Base-by-base conservation (phyloP, 2,797 vertebrate species). In the Artibeus jamaicensis region DNA sequence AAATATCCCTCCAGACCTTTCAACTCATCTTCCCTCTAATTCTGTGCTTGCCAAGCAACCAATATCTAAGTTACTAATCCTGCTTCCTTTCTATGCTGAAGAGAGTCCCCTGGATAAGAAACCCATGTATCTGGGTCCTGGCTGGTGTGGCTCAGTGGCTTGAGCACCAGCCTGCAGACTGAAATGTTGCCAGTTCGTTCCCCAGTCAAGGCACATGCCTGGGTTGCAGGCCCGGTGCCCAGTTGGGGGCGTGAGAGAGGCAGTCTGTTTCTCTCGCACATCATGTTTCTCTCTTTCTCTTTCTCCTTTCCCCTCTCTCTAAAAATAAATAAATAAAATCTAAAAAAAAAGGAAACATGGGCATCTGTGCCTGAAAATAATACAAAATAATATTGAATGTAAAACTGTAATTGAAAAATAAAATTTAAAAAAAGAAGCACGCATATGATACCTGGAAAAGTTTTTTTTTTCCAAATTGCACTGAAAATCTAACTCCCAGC, bases 81-180 rank as follows among this genome's bases (percentile, higher is more conserved):
- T 85, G 50, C 55, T 95, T 93, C 71, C 86, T 86, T 93, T 92
- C 42, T 46, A 62, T 93, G 44, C 37, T 82, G 5, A 87, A 89
- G 73, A 88, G 21, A 71, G 26, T 34, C 74, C 24, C 34, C 39
- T 65, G 70, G 59, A 73, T 85, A 82, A 94, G 57, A 90, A 86
- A 37, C 34, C 7, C 0, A 12, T 9, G 42, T 24, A 39, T 42
- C 55, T 86, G 18, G 59, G 26, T 32, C 26, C 59, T 32, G 32
- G 32, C 62, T 62, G 59, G 11, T 62, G 29, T 62, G 57, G 59
- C 59, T 62, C 59, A 62, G 59, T 32, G 26, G 59, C 11, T 32
- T 62, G 59, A 62, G 59, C 1, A 5, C 59, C 12, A 32, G 59
- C 59, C 26, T 62, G 26, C 0, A 10, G 26, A 32, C 26, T 32